Evolutionary conservation across 2,888 invertebrate species (phyloP).

Genomic region (Drosophila borealis): DNA sequence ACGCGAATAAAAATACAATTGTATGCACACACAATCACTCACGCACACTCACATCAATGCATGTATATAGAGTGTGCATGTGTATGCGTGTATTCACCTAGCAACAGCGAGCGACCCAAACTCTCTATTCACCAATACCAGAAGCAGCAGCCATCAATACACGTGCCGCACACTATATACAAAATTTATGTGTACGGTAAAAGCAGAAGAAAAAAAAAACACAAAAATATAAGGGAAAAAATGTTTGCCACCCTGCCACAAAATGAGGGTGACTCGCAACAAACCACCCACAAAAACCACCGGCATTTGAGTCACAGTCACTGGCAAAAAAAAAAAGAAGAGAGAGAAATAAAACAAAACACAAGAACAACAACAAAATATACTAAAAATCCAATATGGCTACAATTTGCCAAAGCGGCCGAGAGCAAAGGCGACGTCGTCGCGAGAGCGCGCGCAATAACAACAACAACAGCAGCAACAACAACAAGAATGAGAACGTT

Average conservation of each 20-base stretch:
- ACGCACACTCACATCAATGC: constrained; percentile 2
- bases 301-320: constrained; percentile 75
- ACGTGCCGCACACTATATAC: constrained; percentile 67
- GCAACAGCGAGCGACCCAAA: constrained; percentile 60
- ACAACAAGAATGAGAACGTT: constrained; percentile 22
- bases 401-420: constrained; percentile 75
- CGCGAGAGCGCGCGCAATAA: constrained; percentile 51
- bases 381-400: constrained; percentile 80
- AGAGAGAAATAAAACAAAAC: constrained; percentile 30
- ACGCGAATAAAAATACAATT: constrained; percentile 44
- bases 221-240: constrained; percentile 56
- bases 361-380: constrained; percentile 55
- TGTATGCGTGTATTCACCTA: constrained; percentile 52
- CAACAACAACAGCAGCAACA: constrained; percentile 30
- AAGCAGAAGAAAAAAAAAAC: constrained; percentile 4
- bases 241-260: constrained; percentile 67
- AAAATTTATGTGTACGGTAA: constrained; percentile 70
- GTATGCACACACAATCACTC: neutral
- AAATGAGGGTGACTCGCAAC: constrained; percentile 53
- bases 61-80: constrained; percentile 6
- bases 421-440: constrained; percentile 50
- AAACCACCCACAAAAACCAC: constrained; percentile 69
- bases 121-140: constrained; percentile 59
- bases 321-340: constrained; percentile 29
- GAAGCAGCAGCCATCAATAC: constrained; percentile 58